Evolutionary conservation across 2,888 invertebrate genomes (phyloP).

Genomic region (Cordylochernes scorpioides): DNA sequence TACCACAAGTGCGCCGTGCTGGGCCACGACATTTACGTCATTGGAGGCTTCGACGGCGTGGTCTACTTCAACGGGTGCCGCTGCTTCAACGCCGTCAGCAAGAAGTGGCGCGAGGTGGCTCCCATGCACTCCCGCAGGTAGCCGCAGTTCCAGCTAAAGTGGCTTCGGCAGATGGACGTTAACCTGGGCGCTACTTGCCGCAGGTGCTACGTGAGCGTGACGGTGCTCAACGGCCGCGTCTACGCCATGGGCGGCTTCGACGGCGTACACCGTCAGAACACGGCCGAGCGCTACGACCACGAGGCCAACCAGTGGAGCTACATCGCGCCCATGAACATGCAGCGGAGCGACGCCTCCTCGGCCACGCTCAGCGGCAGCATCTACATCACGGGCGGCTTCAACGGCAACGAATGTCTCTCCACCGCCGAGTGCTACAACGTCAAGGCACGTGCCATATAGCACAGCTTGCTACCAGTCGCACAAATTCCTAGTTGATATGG

Average conservation of each 20-base stretch:
- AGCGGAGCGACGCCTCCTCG: conserved; percentile 49
- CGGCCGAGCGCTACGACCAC: conserved; percentile 21
- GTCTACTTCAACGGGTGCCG: conserved; percentile 38
- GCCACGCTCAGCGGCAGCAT: conserved; percentile 34
- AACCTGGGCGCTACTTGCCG: too few relatives aligned
- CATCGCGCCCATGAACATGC: conserved; percentile 27
- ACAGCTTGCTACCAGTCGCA: too few relatives aligned
- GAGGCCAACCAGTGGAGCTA: conserved; percentile 22
- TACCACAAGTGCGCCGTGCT: conserved; percentile 81
- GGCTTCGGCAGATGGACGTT: too few relatives aligned
- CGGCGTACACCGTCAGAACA: conserved; percentile 20
- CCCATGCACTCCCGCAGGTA: too few relatives aligned
- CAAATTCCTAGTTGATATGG: too few relatives aligned
- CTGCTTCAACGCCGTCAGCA: conserved; percentile 32
- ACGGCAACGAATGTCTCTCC: conserved; percentile 43
- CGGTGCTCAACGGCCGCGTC: conserved; percentile 17
- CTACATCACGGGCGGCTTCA: conserved; percentile 52
- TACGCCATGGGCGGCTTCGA: conserved; percentile 24
- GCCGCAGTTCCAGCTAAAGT: too few relatives aligned
- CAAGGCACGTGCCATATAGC: too few relatives aligned
- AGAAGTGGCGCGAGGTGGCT: conserved; percentile 22
- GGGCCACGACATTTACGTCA: conserved; percentile 33
- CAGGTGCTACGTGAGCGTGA: conserved; percentile 37
- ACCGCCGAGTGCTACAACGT: conserved; percentile 47
- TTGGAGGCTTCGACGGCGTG: conserved; percentile 27